phyloP scores from a whole-genome alignment of 2,113 vertebrate genomes.

The Lamprologus speciosus region DNA sequence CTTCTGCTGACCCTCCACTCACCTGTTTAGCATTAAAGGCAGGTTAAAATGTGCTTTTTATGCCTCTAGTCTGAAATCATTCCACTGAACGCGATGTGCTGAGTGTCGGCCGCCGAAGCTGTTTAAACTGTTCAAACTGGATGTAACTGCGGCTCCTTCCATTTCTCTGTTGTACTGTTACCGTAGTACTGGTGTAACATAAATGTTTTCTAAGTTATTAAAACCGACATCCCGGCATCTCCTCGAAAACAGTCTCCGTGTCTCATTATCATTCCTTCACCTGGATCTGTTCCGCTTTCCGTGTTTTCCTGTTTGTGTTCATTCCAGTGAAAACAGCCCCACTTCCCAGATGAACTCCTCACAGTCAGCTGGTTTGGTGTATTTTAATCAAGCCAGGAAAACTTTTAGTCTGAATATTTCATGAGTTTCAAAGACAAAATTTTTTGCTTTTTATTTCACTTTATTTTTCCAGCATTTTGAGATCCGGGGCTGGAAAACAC shows the following conservation, averaged over 20 bases:
- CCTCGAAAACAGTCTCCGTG: not conserved
- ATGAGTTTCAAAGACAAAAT: not conserved
- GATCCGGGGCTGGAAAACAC: not conserved
- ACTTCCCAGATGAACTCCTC: not conserved
- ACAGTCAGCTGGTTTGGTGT: not conserved
- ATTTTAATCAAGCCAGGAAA: not conserved
- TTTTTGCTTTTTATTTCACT: not conserved
- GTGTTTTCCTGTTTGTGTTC: not conserved
- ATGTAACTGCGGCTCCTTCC: constrained; percentile 27
- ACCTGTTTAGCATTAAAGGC: not conserved
- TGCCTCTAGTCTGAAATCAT: not conserved
- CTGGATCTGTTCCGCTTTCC: not conserved
- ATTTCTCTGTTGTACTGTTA: constrained; percentile 59
- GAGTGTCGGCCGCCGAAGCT: not conserved
- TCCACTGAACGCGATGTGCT: not conserved
- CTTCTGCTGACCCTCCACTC: not conserved
- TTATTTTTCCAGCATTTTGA: not conserved
- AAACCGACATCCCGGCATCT: constrained; percentile 59
- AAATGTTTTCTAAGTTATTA: constrained; percentile 70
- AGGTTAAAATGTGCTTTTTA: not conserved
- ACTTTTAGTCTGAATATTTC: not conserved
- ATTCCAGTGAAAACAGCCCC: not conserved
- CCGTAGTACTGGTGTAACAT: constrained; percentile 69
- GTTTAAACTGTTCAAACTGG: constrained; percentile 11
- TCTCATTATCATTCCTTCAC: not conserved